Evolutionary conservation across 2,797 vertebrate species (phyloP).

Genomic region (Sebastes flavidus): DNA sequence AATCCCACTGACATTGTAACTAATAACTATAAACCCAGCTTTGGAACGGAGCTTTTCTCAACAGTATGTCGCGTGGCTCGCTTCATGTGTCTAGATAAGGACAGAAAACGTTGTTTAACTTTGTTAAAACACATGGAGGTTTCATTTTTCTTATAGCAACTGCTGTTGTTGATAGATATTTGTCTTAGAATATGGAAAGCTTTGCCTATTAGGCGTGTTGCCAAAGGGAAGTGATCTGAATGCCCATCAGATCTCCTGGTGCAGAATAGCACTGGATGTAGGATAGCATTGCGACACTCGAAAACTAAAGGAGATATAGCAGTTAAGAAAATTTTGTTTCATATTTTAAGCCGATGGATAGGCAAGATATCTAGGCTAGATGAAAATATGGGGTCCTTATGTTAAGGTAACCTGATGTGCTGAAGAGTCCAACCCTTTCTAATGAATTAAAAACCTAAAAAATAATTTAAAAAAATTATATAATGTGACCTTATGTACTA

Average conservation of each 20-base stretch:
- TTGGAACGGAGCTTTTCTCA: neutral
- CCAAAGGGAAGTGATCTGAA: too few species aligned
- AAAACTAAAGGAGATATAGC: too few species aligned
- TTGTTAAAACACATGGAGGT: neutral
- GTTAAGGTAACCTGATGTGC: too few species aligned
- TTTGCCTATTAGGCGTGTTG: too few species aligned
- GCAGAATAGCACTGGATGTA: too few species aligned
- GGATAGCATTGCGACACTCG: rapidly evolving
- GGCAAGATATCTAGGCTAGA: too few species aligned
- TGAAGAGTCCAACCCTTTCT: too few species aligned
- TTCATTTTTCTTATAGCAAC: neutral
- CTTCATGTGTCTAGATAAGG: neutral
- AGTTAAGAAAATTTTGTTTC: rapidly evolving
- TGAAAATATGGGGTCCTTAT: too few species aligned
- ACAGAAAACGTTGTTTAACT: neutral
- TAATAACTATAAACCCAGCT: neutral
- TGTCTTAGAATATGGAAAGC: neutral
- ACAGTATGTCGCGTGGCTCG: neutral
- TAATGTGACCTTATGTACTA: neutral
- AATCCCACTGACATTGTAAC: neutral
- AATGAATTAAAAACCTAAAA: neutral
- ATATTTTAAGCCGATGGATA: too few species aligned
- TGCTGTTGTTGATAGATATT: neutral
- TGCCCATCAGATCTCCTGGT: too few species aligned
- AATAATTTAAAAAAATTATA: neutral